A percentile compares a stretch with the other conserved stretches of the same genome.
Conservation (phyloP, 2,113 vertebrate species). For the Nestor notabilis region DNA sequence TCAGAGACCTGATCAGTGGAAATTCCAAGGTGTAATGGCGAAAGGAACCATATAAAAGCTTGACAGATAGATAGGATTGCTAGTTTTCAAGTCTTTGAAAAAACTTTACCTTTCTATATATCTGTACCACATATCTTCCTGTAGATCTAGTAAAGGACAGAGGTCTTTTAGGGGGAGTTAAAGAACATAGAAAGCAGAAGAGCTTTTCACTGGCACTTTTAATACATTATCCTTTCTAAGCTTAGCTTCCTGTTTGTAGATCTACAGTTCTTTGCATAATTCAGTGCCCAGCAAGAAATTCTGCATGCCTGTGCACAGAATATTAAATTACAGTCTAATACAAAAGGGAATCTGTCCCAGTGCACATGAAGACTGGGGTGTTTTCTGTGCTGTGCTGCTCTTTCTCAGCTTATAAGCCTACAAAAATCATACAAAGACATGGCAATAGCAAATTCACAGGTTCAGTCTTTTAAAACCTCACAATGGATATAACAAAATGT, state of each 20-base stretch:
- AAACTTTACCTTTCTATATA: conserved; percentile 38
- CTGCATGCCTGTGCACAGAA: conserved; percentile 53
- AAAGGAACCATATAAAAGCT: conserved; percentile 24
- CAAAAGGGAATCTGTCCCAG: conserved; percentile 11
- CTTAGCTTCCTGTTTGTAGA: conserved; percentile 56
- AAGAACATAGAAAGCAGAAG: conserved; percentile 41
- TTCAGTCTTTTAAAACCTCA: conserved; percentile 55
- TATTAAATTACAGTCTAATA: conserved; percentile 45
- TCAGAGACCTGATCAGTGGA: neutral
- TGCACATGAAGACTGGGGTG: neutral
- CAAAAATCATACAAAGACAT: conserved; percentile 49
- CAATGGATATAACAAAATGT: conserved; percentile 50
- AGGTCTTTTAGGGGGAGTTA: conserved; percentile 6
- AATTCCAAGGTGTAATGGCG: conserved; percentile 29
- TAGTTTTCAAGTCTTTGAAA: conserved; percentile 41
- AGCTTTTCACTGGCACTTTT: conserved; percentile 19
- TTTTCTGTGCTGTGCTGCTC: conserved; percentile 21
- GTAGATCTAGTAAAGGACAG: conserved; percentile 41
- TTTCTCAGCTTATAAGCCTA: conserved; percentile 25
- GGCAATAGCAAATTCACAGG: conserved; percentile 35
- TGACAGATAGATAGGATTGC: neutral
- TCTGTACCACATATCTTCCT: conserved; percentile 24
- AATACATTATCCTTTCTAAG: conserved; percentile 53
- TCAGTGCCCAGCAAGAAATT: conserved; percentile 65
- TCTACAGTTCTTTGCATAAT: conserved; percentile 53